Conservation (phyloP, 1,140 invertebrate species). For the Pantala flavescens region DNA sequence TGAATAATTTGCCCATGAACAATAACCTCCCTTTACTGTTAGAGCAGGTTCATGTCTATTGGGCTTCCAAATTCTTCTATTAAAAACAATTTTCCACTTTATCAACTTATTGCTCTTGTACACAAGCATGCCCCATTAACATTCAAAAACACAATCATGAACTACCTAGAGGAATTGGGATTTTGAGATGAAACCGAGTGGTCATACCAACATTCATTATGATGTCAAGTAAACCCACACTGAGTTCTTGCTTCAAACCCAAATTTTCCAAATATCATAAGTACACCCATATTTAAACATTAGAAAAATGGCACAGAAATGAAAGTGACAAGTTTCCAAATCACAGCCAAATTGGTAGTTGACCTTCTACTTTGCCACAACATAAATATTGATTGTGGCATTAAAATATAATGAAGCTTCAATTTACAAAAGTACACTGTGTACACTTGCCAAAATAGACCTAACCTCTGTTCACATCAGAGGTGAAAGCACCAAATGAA, state of each 20-base stretch:
- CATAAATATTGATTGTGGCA: neutral
- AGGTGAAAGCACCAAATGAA: neutral
- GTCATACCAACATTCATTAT: neutral
- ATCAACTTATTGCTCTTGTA: neutral
- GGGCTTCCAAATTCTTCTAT: neutral
- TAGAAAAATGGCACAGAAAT: conserved; percentile 3
- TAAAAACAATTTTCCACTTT: neutral
- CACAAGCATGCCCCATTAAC: neutral
- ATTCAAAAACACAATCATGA: neutral
- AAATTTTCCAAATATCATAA: neutral
- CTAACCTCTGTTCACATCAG: neutral
- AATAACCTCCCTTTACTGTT: too few species aligned
- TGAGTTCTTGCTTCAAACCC: too few species aligned
- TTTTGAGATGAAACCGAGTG: neutral
- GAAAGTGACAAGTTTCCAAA: conserved; percentile 6
- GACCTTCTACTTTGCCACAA: neutral
- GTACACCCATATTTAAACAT: neutral
- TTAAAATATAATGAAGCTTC: neutral
- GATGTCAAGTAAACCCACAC: neutral
- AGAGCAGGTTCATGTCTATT: too few species aligned
- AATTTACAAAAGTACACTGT: neutral
- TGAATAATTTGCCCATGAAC: too few species aligned
- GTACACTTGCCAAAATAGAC: neutral
- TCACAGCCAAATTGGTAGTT: neutral
- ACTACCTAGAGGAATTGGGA: neutral